Evolutionary conservation across 2,888 invertebrate genomes (phyloP), one percentile per base, ranked within the genome.

Genomic region (Drosophila macrospina): DNA sequence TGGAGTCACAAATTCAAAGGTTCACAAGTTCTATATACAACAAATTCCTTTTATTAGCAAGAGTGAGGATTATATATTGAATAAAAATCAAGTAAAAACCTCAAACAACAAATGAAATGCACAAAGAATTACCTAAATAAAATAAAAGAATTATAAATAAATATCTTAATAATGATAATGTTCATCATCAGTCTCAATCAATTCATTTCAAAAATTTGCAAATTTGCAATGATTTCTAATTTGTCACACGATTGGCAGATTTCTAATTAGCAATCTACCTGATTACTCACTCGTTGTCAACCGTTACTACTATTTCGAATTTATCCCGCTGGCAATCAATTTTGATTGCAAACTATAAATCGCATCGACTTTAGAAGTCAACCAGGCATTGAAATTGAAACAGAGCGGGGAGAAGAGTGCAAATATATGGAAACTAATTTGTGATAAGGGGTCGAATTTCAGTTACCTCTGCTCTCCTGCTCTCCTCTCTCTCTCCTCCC

Each of bases 181-280:
- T n/a, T n/a, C n/a, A n/a, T n/a, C n/a, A n/a, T n/a, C n/a, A n/a
- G n/a, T 26, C 26, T 26, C 26, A 45, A 28, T 28, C 26, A 15
- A 15, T 41, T 24, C 8, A 4, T n/a, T 26, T 47, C 0, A 3
- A 8, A 32, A 28, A n/a, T n/a, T n/a, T 51, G 28, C 8, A 51
- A 28, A 15, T 45, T 45, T 26, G 10, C 26, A 20, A 52, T 48
- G 24, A 37, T 42, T 44, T 57, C 28, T 44, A 56, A 50, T 63
- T 57, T 56, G 36, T 48, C n/a, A 42, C 57, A 64, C 44, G 59
- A 24, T 59, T 52, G 64, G 51, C 42, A 64, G 51, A 37, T 26
- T 26, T 45, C 51, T 59, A 64, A 64, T 64, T 57, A 56, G 63
- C 56, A 48, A 57, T 28, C 20, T 32, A 15, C 39, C 41, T 20